Percentiles rank a stretch among this genome's conserved stretches.
Conservation (phyloP, 2,113 vertebrate species). For the Carassius gibelio region DNA sequence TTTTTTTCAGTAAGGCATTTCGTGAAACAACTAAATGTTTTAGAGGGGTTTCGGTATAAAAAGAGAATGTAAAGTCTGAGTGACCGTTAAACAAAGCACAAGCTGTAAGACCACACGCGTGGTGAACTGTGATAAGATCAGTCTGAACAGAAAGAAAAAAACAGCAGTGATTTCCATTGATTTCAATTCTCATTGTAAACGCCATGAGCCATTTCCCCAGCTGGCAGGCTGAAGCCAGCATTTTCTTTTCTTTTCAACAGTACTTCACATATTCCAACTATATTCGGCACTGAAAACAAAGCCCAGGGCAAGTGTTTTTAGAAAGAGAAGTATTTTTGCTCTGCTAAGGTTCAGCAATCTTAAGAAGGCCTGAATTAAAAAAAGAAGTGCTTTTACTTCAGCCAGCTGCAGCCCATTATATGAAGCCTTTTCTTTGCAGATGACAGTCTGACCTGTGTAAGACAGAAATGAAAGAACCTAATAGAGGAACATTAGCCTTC, state of each 20-base stretch:
- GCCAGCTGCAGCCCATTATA: constrained; percentile 22
- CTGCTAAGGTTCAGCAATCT: constrained; percentile 19
- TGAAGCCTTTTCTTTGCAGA: neutral
- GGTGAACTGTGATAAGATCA: constrained; percentile 6
- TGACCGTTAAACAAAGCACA: constrained; percentile 31
- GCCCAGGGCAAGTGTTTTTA: neutral
- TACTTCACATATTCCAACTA: constrained; percentile 25
- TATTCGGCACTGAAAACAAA: neutral
- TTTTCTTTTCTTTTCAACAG: constrained; percentile 2
- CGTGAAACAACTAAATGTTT: constrained; percentile 52
- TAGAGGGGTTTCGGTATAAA: constrained; percentile 33
- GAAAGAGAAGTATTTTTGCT: constrained; percentile 6
- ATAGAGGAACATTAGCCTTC: constrained; percentile 2
- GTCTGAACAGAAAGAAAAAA: neutral
- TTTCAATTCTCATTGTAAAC: constrained; percentile 16
- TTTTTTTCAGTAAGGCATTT: constrained; percentile 52
- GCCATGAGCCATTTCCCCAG: constrained; percentile 10
- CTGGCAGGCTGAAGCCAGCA: neutral
- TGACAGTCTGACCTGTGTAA: neutral
- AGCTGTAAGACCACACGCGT: constrained; percentile 12
- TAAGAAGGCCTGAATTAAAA: constrained; percentile 30
- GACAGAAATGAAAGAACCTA: neutral
- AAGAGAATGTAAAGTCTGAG: constrained; percentile 12
- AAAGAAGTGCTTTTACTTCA: constrained; percentile 25
- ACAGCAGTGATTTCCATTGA: constrained; percentile 20